Evolutionary conservation across 2,888 invertebrate species (phyloP).

Genomic region (Volucella inanis): DNA sequence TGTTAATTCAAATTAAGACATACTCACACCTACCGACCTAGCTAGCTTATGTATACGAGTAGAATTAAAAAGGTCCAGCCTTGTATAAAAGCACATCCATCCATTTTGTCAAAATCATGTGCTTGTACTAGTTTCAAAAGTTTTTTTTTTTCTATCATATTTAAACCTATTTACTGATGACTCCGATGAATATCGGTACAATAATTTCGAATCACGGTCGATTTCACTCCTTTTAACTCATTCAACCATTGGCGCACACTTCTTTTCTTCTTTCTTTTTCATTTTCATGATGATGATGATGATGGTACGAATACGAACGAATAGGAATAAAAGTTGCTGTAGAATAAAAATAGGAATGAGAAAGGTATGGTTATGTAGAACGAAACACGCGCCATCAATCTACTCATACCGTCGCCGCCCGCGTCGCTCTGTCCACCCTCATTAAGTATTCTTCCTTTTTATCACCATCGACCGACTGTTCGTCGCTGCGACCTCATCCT

Average conservation of each 20-base stretch:
- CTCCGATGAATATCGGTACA: slow-evolving; percentile 40
- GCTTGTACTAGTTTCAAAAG: not conserved
- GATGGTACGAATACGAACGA: too few species aligned
- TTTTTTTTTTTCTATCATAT: not conserved
- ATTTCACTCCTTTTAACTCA: slow-evolving; percentile 55
- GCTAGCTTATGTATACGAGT: not conserved
- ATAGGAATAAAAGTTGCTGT: too few species aligned
- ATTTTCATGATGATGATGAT: not conserved
- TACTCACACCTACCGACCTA: not conserved
- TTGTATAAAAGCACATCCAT: slow-evolving; percentile 6
- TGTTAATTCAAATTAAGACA: too few species aligned
- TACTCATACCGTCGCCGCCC: slow-evolving; percentile 28
- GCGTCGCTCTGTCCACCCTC: slow-evolving; percentile 44
- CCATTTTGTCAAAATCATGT: not conserved
- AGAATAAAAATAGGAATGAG: too few species aligned
- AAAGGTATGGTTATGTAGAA: slow-evolving; percentile 13
- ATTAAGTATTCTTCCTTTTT: slow-evolving; percentile 64
- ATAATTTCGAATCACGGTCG: slow-evolving; percentile 58
- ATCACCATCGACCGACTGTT: slow-evolving; percentile 45
- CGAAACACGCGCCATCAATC: slow-evolving; percentile 64
- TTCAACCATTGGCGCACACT: slow-evolving; percentile 51
- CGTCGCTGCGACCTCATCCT: slow-evolving; percentile 14
- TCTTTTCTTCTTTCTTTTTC: slow-evolving; percentile 1
- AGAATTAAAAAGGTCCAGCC: not conserved
- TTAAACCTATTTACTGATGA: slow-evolving; percentile 20